Base-by-base conservation (phyloP, 2,888 invertebrate genomes). In the Lasioglossum figueresi region DNA sequence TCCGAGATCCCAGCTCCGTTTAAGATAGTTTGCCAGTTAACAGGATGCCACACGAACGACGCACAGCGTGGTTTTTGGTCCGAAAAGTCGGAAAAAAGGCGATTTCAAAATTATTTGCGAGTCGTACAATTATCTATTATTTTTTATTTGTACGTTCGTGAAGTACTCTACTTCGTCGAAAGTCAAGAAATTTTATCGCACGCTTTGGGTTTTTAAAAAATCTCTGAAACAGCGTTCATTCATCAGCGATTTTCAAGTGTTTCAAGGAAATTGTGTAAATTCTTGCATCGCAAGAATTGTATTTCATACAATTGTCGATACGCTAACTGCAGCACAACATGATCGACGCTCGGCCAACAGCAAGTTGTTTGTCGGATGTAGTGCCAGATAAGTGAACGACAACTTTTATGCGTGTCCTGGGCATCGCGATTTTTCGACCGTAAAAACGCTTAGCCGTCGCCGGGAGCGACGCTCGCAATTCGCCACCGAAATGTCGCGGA, bases 351-450 rank as follows among this genome's bases (percentile, higher is more conserved):
- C 16, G 31, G 6, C 31, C 63, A 31, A 63, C 31, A 16, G 31
- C 63, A 5, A 31, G 16, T 31, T 31, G 63, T 63, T 63, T 63
- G 63, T 16, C 63, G 16, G 31, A 31, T 16, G 63, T 31, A 16
- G 63, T 12, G 63, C 12, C 31, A 31, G 16, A 63, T 63, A 63
- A 63, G 31, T 23, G 40, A 14, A 23, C 23, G n/a, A 48, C 27
- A n/a, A 31, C 12, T 68, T 70, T 5, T 45, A 45, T 12, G 70
- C 19, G 68, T 43, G 31, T 16, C 23, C 31, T 23, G 16, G 8
- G 10, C 43, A n/a, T 12, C 23, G 34, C 59, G 71, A 81, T 71
- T 76, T 83, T 52, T 75, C 71, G 70, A 45, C 31, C 6, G 23
- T 23, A n/a, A 48, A 74, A 80, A 75, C 43, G 31, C 31, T 72